Conservation (phyloP, 1,140 invertebrate genomes). For the Sminthurides bifidus region DNA sequence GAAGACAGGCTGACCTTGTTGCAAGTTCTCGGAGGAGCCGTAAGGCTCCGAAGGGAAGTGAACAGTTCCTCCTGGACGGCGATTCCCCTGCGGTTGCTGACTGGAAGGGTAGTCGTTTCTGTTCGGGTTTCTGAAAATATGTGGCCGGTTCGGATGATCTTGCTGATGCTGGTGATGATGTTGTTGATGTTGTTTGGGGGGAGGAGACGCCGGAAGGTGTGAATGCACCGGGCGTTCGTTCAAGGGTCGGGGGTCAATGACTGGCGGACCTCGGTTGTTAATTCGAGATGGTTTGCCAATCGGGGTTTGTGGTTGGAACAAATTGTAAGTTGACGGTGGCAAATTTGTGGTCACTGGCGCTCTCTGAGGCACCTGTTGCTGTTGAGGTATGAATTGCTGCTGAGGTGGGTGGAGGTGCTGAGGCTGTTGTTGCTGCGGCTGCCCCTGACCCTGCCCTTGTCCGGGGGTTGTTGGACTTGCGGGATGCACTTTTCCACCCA, state of each 20-base stretch:
- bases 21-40: background rate
- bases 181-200: constrained; percentile 16
- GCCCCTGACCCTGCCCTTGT: constrained; percentile 34
- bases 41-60: background rate
- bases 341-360: constrained; percentile 37
- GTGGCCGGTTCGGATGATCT: background rate
- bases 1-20: constrained; percentile 9
- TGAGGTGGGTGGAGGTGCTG: constrained; percentile 35
- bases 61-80: background rate
- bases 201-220: constrained; percentile 39
- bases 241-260: constrained; percentile 42
- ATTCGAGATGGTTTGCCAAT: constrained; percentile 47
- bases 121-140: background rate
- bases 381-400: constrained; percentile 36
- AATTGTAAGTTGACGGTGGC: constrained; percentile 20
- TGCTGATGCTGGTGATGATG: background rate
- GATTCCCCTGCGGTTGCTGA: background rate
- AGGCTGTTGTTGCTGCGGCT: constrained; percentile 40
- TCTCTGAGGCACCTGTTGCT: constrained; percentile 34
- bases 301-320: constrained; percentile 39
- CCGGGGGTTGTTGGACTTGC: constrained; percentile 18
- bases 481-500: constrained; percentile 71
- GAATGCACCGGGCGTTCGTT: constrained; percentile 34
- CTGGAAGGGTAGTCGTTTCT: background rate
- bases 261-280: constrained; percentile 75